Conservation (phyloP, 1,140 invertebrate species). For the Bombus ignitus region DNA sequence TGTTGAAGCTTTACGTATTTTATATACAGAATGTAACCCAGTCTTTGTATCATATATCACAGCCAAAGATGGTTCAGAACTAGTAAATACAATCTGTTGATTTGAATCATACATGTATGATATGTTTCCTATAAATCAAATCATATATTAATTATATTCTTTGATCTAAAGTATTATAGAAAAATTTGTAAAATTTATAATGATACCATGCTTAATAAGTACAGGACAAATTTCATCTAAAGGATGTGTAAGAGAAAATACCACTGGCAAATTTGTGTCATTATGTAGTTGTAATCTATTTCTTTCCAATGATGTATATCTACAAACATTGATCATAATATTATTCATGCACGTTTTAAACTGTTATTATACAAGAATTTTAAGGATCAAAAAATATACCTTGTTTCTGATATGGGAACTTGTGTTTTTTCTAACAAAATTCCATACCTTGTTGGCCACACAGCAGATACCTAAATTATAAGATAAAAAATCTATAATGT, state of each 20-base stretch:
- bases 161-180: background rate
- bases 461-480: slow-evolving; percentile 80
- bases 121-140: slow-evolving; percentile 72
- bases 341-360: background rate
- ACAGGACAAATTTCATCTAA: slow-evolving; percentile 94
- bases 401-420: slow-evolving; percentile 63
- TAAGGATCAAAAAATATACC: slow-evolving; percentile 57
- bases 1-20: slow-evolving; percentile 88
- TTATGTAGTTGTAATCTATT: slow-evolving; percentile 70
- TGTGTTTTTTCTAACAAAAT: slow-evolving; percentile 88
- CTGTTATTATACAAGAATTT: background rate
- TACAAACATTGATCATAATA: slow-evolving; percentile 36
- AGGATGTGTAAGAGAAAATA: slow-evolving; percentile 93
- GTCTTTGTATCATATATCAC: slow-evolving; percentile 90
- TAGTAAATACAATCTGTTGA: slow-evolving; percentile 85
- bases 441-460: slow-evolving; percentile 91
- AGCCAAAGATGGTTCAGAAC: slow-evolving; percentile 86
- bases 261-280: slow-evolving; percentile 72
- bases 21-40: slow-evolving; percentile 92
- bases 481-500: too few relatives aligned
- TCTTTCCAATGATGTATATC: slow-evolving; percentile 71
- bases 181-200: background rate
- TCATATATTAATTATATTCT: slow-evolving; percentile 19
- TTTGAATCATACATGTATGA: slow-evolving; percentile 86
- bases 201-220: slow-evolving; percentile 86